A percentile compares a stretch with the other conserved stretches of the same genome.
Conservation (phyloP, 53 echinoderm and acorn worm genomes). For the Temnopleurus reevesii region DNA sequence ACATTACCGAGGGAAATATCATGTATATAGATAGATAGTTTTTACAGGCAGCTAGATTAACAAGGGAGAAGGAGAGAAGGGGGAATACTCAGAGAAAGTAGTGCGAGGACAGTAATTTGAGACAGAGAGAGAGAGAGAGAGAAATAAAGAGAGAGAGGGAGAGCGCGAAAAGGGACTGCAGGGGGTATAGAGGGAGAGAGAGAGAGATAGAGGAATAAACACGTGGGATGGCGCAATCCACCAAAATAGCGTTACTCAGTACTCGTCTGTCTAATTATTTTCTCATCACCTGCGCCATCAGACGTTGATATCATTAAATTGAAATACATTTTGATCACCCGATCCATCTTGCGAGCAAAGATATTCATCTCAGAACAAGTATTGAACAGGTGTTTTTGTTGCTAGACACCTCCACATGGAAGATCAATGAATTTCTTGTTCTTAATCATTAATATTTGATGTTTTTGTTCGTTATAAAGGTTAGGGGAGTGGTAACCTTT, state of each 20-base stretch:
- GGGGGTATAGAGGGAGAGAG: neutral
- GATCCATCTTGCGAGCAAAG: neutral
- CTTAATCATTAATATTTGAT: no score
- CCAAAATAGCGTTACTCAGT: neutral
- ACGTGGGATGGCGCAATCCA: neutral
- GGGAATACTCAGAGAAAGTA: no score
- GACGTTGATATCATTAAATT: slow-evolving; percentile 5
- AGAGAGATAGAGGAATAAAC: neutral
- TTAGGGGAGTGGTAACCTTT: no score
- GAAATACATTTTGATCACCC: neutral
- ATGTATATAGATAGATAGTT: no score
- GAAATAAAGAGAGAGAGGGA: neutral
- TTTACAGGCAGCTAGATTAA: no score
- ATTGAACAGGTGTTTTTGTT: slow-evolving; percentile 14
- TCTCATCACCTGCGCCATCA: slow-evolving; percentile 11
- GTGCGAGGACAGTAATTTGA: neutral
- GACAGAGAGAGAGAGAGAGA: neutral
- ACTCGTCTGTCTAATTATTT: slow-evolving; percentile 31
- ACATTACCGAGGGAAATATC: no score
- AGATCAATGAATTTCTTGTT: no score
- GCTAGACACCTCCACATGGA: neutral
- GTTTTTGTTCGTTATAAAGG: no score
- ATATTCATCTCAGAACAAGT: neutral
- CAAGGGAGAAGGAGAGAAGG: no score
- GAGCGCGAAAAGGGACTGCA: neutral